Evolutionary conservation across 2,888 invertebrate species (phyloP), one percentile per base, ranked within the genome.

Genomic region (Conistra vaccinii): DNA sequence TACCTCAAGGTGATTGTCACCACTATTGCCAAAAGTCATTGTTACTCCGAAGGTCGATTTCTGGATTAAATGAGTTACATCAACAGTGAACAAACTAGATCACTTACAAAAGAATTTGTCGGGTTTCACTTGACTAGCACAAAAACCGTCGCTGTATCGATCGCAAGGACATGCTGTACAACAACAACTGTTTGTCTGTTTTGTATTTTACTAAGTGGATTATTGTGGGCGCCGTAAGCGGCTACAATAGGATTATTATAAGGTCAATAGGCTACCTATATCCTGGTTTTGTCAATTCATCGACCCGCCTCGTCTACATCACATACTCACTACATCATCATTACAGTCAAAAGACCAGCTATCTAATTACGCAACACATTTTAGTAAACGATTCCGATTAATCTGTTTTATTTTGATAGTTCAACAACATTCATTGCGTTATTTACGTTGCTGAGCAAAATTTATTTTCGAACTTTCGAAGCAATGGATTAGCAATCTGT

Each of bases 111-210:
- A 92, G 89, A 84, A 83, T 89, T 92, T 93, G 92, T 92, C 85
- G 87, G 94, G 93, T 93, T 94, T 95, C 94, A 92, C 92, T 89
- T 82, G 35, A 32, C 69, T 69, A 57, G 78, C 73, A 90, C 89
- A 91, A 92, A 91, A 89, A 91, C 85, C 73, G 78, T 83, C 74
- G 81, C 78, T 82, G 76, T 89, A 89, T 88, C 84, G 89, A 88
- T 88, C 83, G 80, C 85, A 94, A 93, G 94, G 94, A 92, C 92
- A 92, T 85, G 78, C 69, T 84, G 12, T 26, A 69, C 57, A 80
- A 68, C 51, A 42, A 70, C 68, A 66, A 68, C 26, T 88, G 89
- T 90, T 76, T 69, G 69, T 60, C 63, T 69, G 39, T 69, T 91
- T 90, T 84, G 78, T 84, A 55, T 81, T 82, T 82, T 72, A 10